A percentile compares a stretch with the other conserved stretches of the same genome.
Conservation (phyloP, 2,113 vertebrate genomes). For the Grantiella picta region DNA sequence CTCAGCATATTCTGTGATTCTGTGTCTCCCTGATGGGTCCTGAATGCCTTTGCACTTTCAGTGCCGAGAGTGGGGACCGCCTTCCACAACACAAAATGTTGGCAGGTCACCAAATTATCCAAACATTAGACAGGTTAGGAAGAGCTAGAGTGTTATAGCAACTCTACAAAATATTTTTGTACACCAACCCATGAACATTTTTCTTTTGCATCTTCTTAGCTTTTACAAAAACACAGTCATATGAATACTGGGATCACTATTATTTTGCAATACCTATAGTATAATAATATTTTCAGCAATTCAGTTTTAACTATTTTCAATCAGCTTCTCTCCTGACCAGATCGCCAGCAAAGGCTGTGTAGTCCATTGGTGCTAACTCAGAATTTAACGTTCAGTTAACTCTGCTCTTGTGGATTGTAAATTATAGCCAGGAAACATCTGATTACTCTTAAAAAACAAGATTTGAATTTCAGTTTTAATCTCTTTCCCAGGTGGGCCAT, state of each 20-base stretch:
- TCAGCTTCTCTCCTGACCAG: not conserved
- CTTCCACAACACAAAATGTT: rapidly evolving
- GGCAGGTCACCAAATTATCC: not conserved
- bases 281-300: not conserved
- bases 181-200: not conserved
- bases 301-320: not conserved
- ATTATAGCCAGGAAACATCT: not conserved
- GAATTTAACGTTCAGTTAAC: not conserved
- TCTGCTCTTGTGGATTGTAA: not conserved
- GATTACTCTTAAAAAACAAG: not conserved
- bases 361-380: not conserved
- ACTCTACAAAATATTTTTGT: not conserved
- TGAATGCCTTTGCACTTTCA: rapidly evolving
- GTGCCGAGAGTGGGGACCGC: rapidly evolving
- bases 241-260: not conserved
- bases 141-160: not conserved
- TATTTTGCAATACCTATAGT: not conserved
- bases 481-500: not conserved
- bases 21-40: rapidly evolving
- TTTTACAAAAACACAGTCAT: not conserved
- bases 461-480: not conserved
- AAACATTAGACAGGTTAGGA: not conserved
- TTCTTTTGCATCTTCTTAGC: not conserved
- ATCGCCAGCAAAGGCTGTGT: not conserved
- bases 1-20: not conserved